phyloP scores from a whole-genome alignment of 2,888 invertebrate species.

The Liposcelis brunnea region DNA sequence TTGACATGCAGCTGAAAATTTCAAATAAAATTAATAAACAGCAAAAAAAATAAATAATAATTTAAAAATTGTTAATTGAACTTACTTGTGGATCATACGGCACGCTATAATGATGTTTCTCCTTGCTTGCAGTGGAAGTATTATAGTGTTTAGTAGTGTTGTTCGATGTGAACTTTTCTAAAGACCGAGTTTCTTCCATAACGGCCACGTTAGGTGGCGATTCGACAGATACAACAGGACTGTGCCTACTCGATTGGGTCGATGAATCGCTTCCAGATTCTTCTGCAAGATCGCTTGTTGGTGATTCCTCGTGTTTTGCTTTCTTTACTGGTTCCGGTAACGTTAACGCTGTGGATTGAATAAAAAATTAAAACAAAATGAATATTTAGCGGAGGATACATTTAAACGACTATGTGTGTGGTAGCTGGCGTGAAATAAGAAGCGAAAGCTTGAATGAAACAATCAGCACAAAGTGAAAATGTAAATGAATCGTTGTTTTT shows the following conservation, averaged over 20 bases:
- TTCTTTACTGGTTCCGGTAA: constrained; percentile 9
- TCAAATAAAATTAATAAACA: not conserved
- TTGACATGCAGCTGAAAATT: constrained; percentile 46
- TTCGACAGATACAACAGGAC: constrained; percentile 23
- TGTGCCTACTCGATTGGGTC: constrained; percentile 29
- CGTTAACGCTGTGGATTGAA: constrained; percentile 10
- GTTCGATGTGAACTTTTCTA: not conserved
- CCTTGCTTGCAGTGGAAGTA: constrained; percentile 14
- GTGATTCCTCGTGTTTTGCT: constrained; percentile 27
- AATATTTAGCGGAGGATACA: not conserved
- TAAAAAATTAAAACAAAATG: constrained; percentile 9
- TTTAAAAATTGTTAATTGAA: too few species aligned
- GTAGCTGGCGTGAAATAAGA: not conserved
- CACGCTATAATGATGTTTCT: constrained; percentile 52
- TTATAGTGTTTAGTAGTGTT: not conserved
- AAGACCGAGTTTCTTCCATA: not conserved
- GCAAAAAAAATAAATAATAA: not conserved
- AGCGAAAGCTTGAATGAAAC: not conserved
- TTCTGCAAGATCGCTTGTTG: constrained; percentile 36
- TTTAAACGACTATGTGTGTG: constrained; percentile 9
- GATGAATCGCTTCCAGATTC: constrained; percentile 30
- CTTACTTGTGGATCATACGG: constrained; percentile 51
- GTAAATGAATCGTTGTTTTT: not conserved
- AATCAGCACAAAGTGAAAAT: not conserved
- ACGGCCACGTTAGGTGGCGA: constrained; percentile 9